Base-by-base conservation (phyloP, 64 coral and sea anemone genomes). In the Pocillopora damicornis region DNA sequence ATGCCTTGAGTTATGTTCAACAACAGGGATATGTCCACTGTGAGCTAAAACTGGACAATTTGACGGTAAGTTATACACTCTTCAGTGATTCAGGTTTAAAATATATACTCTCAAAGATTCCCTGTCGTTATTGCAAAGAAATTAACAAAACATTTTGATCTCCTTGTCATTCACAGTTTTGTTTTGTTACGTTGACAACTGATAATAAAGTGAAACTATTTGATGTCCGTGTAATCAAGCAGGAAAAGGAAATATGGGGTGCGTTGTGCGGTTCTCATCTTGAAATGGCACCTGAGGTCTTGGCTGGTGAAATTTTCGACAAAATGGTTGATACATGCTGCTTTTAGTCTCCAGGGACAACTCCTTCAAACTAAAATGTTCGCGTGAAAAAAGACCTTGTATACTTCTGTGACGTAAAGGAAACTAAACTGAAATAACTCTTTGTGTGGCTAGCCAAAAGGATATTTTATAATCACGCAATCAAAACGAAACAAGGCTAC, bases 11-110 rank as follows among this genome's bases (percentile, higher is more conserved):
- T 51, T 51, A 51, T 35, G 79, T 89, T 45, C 87, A 89, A 51
- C 0, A 67, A 69, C 15, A 79, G 25, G 61, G 60, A 10, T 75
- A 67, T 17, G 61, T 89, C 15, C 62, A 71, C 78, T 22, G 75
- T 23, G 87, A 88, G 62, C 77, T 88, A 22, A 88, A 88, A 60
- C n/a, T 88, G 11, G 87, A 88, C 18, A 88, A 88, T 75, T 12
- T 88, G 10, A 78, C 78, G 87, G 87, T 88, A 88, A 2, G 87
- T 59, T 68, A 65, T 51, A 7, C 42, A 1, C 2, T 51, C 4
- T 25, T 37, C 35, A 51, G 42, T 51, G 42, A 51, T 51, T 51
- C 42, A 7, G 42, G 42, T 51, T 51, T 51, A 51, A 7, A 51
- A 51, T 4, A 7, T 4, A 30, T 30, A 30, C 30, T 30, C 30